These are phyloP conservation scores for Carabus problematicus DNA, from an alignment of 2,888 invertebrate species.

Conservation along the genomic window DNA sequence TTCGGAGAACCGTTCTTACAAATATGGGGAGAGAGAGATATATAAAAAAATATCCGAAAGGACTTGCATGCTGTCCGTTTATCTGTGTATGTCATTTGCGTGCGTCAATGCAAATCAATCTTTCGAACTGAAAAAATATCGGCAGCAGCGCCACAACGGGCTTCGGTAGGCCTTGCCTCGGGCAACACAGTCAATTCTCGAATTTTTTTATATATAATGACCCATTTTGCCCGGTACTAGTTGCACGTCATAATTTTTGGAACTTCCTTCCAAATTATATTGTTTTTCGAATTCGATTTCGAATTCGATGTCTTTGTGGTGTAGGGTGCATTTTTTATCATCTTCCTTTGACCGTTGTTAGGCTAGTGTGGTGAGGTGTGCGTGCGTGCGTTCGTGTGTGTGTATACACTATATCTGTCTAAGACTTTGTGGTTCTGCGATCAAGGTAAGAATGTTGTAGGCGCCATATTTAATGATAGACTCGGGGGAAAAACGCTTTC, in stretches of 20 bases:
- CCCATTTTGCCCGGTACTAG: constrained; percentile 27
- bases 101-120: constrained; percentile 39
- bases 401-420: not conserved
- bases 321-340: constrained; percentile 4
- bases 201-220: constrained; percentile 35
- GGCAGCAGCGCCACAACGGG: constrained; percentile 25
- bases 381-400: not conserved
- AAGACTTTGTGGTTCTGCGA: constrained; percentile 29
- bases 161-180: constrained; percentile 8
- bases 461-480: constrained; percentile 40
- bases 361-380: not conserved
- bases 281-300: constrained; percentile 40
- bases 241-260: constrained; percentile 21
- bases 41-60: too few relatives aligned
- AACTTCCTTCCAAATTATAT: constrained; percentile 40
- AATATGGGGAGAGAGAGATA: too few relatives aligned
- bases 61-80: too few relatives aligned
- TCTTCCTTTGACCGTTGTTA: not conserved
- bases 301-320: constrained; percentile 39
- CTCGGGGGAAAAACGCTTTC: constrained; percentile 12
- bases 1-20: too few relatives aligned
- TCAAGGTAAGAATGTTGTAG: constrained; percentile 39
- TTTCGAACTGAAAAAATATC: constrained; percentile 18
- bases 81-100: constrained; percentile 19
- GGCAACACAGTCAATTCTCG: constrained; percentile 17